phyloP scores from a whole-genome alignment of 2,113 vertebrate genomes.

The Rattus rattus region DNA sequence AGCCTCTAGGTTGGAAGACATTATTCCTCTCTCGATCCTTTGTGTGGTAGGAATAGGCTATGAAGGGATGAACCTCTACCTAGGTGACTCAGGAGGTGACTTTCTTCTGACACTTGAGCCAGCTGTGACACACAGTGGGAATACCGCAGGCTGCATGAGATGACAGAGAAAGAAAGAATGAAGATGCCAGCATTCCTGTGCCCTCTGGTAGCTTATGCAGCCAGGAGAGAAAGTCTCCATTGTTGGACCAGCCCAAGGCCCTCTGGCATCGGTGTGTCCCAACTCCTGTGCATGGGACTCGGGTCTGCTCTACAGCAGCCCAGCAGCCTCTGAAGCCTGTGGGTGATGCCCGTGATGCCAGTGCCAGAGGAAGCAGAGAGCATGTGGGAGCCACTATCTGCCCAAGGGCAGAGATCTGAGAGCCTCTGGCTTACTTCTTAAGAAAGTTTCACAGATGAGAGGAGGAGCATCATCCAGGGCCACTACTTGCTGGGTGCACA shows the following conservation, averaged over 20 bases:
- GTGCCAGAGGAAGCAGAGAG: neutral
- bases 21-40: neutral
- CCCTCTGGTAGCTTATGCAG: neutral
- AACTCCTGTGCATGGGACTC: neutral
- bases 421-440: neutral
- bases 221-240: neutral
- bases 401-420: neutral
- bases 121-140: neutral
- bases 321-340: neutral
- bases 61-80: neutral
- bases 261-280: neutral
- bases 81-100: neutral
- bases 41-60: neutral
- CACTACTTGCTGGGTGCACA: no score
- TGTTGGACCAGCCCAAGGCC: neutral
- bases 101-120: neutral
- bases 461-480: neutral
- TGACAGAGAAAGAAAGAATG: neutral
- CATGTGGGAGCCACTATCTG: rapidly evolving
- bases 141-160: neutral
- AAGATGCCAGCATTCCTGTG: neutral
- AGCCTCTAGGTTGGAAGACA: neutral
- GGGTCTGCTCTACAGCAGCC: neutral
- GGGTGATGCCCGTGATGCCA: neutral
- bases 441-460: neutral